Evolutionary conservation across 92 coral and sea anemone genomes (phyloP), one percentile per base, ranked within the genome.

Genomic region (Nematostella vectensis): DNA sequence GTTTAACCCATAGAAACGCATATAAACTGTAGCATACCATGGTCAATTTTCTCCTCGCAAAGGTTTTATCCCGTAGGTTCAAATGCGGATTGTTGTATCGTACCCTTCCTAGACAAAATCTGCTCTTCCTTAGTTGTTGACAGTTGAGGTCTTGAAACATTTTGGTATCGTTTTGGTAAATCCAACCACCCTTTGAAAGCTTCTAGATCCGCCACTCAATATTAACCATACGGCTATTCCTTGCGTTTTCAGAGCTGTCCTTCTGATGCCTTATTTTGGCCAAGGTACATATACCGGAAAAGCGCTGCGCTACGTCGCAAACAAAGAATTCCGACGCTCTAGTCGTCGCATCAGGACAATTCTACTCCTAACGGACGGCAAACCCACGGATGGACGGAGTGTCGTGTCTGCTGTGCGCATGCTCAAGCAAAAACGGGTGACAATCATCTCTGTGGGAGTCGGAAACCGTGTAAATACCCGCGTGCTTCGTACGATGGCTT

Each of bases 261-360:
- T 62, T 25, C 44, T 76, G 18, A 65, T 79, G 36, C 82, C 79
- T 6, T 84, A 74, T 58, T 69, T 77, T 15, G 29, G 79, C 11
- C 61, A 73, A 22, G 83, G 83, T 45, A 82, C 94, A 11, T 26
- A 55, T 18, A 84, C 87, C 15, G 87, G 87, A 17, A 57, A 40
- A 26, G 94, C 81, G 15, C 60, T 84, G 2, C 61, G 27, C 13
- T 71, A 57, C 30, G 59, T 65, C 22, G 52, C 55, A 13, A 50
- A 20, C 1, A 38, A 42, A 2, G 52, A 70, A 43, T 77, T 77
- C 47, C 38, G 59, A 11, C 38, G 47, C 1, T 55, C 48, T 9
- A 48, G 61, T 10, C 11, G 51, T 12, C 62, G 61, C 19, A 51
- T 56, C 13, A 58, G 29, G 22, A 53, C 67, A 0, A 69, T 78